Evolutionary conservation across 2,113 vertebrate genomes (phyloP), one percentile per base, ranked within the genome.

Genomic region (Chelonoidis abingdonii): DNA sequence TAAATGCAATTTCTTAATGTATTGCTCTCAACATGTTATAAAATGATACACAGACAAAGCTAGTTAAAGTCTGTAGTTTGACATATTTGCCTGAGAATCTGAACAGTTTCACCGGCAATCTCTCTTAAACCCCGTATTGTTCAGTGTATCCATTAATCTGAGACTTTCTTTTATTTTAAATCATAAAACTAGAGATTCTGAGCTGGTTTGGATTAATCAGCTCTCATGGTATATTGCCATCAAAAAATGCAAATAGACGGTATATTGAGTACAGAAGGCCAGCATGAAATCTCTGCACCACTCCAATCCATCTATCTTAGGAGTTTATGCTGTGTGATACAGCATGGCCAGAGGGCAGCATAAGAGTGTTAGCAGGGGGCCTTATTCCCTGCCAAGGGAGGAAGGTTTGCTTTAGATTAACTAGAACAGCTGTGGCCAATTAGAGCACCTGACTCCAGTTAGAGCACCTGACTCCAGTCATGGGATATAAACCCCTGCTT

Each of bases 1-100:
- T 16, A 59, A 21, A 10, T 87, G 24, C n/a, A 0, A 0, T 31
- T 17, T 24, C 1, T 89, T 27, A 38, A 72, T 38, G 81, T 79
- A 75, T 27, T 14, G 4, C 25, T 80, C 0, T 25, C 38, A 31
- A n/a, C 49, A 44, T 16, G 87, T 22, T 57, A 10, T 78, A 53
- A 88, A 93, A 89, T 53, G 25, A 91, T 88, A 54, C 27, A 80
- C 50, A 90, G 59, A 76, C n/a, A 89, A 53, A 93, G 50, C 17
- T 84, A 78, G 92, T 35, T 49, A 21, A n/a, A 44, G 24, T 81
- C 52, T 52, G 80, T 52, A 14, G 3, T 92, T 91, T 72, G 38
- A n/a, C 14, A 17, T 83, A 90, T 95, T 93, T 91, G 5, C 5
- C 72, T 91, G 27, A 50, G 29, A 49, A 27, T 80, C 44, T 50